Evolutionary conservation across 2,888 invertebrate genomes (phyloP).

Genomic region (Cantharis rufa): DNA sequence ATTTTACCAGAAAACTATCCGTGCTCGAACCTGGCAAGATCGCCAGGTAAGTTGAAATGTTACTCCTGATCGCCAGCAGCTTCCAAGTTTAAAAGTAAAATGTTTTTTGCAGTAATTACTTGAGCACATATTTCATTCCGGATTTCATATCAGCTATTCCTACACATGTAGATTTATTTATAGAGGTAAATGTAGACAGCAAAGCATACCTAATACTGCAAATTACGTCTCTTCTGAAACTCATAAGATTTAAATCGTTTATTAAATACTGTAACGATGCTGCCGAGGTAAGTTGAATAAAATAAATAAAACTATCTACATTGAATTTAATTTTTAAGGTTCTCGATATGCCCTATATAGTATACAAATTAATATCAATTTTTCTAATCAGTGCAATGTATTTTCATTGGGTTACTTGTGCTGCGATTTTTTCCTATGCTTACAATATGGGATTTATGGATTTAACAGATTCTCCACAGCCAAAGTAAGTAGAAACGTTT

Average conservation of each 20-base stretch:
- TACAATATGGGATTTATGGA: not conserved
- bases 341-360: conserved; percentile 20
- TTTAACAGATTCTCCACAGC: not conserved
- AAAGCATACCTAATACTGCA: conserved; percentile 17
- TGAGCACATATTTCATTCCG: conserved; percentile 44
- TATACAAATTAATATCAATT: conserved; percentile 22
- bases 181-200: not conserved
- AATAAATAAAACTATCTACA: not conserved
- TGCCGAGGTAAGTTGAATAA: conserved; percentile 22
- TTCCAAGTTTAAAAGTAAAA: not conserved
- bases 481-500: not conserved
- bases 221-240: conserved; percentile 24
- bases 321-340: conserved; percentile 22
- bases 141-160: conserved; percentile 48
- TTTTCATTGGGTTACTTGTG: conserved; percentile 32
- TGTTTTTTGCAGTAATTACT: conserved; percentile 46
- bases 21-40: conserved; percentile 41
- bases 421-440: conserved; percentile 18
- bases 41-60: conserved; percentile 19
- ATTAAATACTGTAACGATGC: conserved; percentile 26
- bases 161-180: conserved; percentile 27
- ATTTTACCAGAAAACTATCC: conserved; percentile 41
- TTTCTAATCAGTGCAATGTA: conserved; percentile 25
- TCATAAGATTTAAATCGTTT: conserved; percentile 33
- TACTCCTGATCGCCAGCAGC: not conserved